These are phyloP conservation scores for Triplophysa rosa DNA, from an alignment of 2,113 vertebrate genomes.

Conservation along the genomic window DNA sequence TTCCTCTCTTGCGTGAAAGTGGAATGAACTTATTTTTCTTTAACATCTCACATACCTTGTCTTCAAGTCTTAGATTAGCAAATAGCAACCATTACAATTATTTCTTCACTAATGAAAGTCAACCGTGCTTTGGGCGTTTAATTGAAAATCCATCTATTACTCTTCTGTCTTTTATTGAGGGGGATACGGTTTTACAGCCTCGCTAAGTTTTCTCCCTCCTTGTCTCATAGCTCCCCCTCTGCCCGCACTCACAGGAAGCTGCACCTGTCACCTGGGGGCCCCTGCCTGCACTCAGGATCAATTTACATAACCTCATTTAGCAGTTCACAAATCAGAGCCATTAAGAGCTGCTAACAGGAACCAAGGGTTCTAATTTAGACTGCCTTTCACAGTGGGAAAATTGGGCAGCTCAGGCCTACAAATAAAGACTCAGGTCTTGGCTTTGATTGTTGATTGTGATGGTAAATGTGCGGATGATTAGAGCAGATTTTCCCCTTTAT, in stretches of 20 bases:
- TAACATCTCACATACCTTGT: conserved; percentile 16
- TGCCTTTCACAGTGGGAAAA: conserved; percentile 99
- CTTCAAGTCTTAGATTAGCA: conserved; percentile 12
- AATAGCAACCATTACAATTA: conserved; percentile 20
- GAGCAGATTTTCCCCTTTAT: conserved; percentile 98
- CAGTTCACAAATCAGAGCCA: conserved; percentile 99
- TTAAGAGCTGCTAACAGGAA: conserved; percentile 99
- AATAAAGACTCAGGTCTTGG: conserved; percentile 99
- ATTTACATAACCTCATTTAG: conserved; percentile 99
- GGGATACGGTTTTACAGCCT: conserved; percentile 31
- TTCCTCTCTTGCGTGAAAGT: conserved; percentile 10
- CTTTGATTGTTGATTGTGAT: conserved; percentile 99
- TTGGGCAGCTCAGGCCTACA: conserved; percentile 98
- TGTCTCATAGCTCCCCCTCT: conserved; percentile 54
- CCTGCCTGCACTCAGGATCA: conserved; percentile 97
- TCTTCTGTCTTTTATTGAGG: conserved; percentile 17
- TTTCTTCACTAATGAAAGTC: conserved; percentile 35
- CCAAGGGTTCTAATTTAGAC: conserved; percentile 99
- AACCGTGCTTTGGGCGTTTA: conserved; percentile 17
- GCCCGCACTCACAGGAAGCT: conserved; percentile 79
- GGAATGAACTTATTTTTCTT: background rate
- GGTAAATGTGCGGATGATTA: conserved; percentile 99
- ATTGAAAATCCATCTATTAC: conserved; percentile 47
- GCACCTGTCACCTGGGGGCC: conserved; percentile 99
- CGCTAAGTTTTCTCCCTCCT: conserved; percentile 48